Evolutionary conservation across 2,888 invertebrate species (phyloP).

Genomic region (Amiota mariae): DNA sequence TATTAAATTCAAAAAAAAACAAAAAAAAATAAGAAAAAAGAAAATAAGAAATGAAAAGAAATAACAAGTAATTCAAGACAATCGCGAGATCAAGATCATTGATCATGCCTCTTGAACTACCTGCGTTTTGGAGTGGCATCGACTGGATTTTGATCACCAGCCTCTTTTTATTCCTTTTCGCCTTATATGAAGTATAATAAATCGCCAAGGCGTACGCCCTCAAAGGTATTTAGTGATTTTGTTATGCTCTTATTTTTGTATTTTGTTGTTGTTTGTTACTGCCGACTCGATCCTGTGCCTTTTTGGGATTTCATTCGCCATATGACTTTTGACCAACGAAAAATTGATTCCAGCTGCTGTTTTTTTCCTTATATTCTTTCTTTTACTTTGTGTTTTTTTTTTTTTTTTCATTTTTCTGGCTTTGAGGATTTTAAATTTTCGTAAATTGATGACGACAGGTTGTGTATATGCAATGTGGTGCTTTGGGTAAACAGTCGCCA

Average conservation of each 20-base stretch:
- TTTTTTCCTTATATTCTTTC: slow-evolving; percentile 36
- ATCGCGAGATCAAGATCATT: slow-evolving; percentile 38
- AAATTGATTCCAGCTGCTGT: slow-evolving; percentile 50
- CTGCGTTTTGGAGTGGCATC: slow-evolving; percentile 31
- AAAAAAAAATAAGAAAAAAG: neutral
- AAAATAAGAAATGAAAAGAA: too few species aligned
- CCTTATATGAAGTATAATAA: slow-evolving; percentile 34
- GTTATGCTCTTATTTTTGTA: slow-evolving; percentile 12
- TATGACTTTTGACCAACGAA: slow-evolving; percentile 32
- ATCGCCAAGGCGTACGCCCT: slow-evolving; percentile 37
- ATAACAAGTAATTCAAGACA: slow-evolving; percentile 13
- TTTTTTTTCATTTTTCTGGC: slow-evolving; percentile 31
- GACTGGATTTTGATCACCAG: neutral
- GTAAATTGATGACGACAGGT: slow-evolving; percentile 71
- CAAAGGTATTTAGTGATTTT: slow-evolving; percentile 54
- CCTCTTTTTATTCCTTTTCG: too few species aligned
- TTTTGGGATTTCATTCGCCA: slow-evolving; percentile 1
- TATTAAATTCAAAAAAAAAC: slow-evolving; percentile 30
- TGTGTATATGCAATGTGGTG: slow-evolving; percentile 47
- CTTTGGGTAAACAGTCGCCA: slow-evolving; percentile 39
- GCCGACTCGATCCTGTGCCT: neutral
- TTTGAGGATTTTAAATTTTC: slow-evolving; percentile 29
- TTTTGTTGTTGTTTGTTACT: slow-evolving; percentile 27
- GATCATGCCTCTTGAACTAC: slow-evolving; percentile 45
- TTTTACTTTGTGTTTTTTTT: slow-evolving; percentile 38